A percentile compares a stretch with the other conserved stretches of the same genome.
These are phyloP conservation scores for Drosophila vallismaia DNA, from an alignment of 2,888 invertebrate species.

Conservation along the genomic window DNA sequence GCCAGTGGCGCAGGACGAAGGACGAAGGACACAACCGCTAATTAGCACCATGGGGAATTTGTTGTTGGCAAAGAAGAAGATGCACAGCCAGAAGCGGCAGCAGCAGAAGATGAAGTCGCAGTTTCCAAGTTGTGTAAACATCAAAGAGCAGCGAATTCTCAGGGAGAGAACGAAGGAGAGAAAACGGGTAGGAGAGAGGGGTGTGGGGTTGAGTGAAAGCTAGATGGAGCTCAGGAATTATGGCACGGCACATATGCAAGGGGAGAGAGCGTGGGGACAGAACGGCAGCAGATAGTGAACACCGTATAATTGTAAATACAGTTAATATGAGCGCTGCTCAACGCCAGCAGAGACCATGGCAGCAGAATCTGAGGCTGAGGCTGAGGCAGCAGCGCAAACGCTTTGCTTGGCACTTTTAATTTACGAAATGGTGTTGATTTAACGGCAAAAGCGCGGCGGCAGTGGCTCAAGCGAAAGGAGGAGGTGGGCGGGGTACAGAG, in stretches of 20 bases:
- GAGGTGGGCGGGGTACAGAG: not conserved
- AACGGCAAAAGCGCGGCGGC: constrained; percentile 56
- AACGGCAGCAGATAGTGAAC: constrained; percentile 30
- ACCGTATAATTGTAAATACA: constrained; percentile 73
- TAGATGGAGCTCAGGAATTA: constrained; percentile 29
- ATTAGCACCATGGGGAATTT: constrained; percentile 84
- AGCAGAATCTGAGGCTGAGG: constrained; percentile 7
- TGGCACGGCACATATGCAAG: constrained; percentile 41
- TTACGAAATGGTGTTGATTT: constrained; percentile 82
- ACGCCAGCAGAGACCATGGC: constrained; percentile 7
- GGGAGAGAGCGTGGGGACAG: not conserved
- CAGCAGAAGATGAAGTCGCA: constrained; percentile 40
- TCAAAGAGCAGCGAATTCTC: constrained; percentile 64
- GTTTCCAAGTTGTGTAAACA: constrained; percentile 73
- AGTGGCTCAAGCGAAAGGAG: constrained; percentile 18
- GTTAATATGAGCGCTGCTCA: constrained; percentile 64
- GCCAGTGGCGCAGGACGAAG: constrained; percentile 41
- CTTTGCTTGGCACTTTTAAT: constrained; percentile 77
- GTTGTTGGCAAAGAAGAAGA: constrained; percentile 55
- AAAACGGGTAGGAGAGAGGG: constrained; percentile 7
- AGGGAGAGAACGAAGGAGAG: constrained; percentile 14
- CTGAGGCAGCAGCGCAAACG: constrained; percentile 38
- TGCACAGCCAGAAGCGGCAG: constrained; percentile 44
- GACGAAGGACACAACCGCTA: constrained; percentile 76
- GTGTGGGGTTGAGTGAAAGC: not conserved